Base-by-base conservation (phyloP, 2,797 vertebrate species). In the Labeo calbasu region DNA sequence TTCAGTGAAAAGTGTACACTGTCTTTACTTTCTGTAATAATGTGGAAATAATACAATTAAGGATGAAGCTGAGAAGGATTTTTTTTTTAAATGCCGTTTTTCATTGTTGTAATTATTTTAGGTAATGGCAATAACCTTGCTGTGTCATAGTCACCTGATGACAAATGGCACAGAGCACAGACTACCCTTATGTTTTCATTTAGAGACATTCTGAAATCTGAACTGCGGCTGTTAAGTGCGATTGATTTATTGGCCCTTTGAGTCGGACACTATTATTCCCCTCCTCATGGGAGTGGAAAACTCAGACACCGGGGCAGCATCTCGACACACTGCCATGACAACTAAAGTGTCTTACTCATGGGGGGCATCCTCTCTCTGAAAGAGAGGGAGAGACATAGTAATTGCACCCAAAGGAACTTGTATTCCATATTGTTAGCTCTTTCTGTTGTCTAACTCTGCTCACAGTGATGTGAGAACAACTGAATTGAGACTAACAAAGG, bases 221-320 rank as follows among this genome's bases (percentile, higher is more conserved):
- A 96, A 95, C 88, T 66, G 89, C 79, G 88, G 91, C 92, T 95
- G 94, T 95, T 96, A 93, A 79, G 92, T 96, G 89, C 91, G 94
- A 98, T 97, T 97, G 96, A 99, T 98, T 97, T 97, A 97, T 97
- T 95, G 96, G 93, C 94, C 96, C 93, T 95, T 93, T 90, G 89
- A 94, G 94, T 88, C 92, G 95, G 95, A 93, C 93, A 92, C 93
- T 95, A 96, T 97, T 96, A 96, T 97, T 95, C 95, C 93, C 91
- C 87, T 91, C 92, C 96, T 96, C 96, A 83, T 92, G 96, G 95
- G 96, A 97, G 92, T 84, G 82, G 85, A 91, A 92, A 91, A 92
- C 92, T 93, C 95, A 94, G 93, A 92, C 95, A 93, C 94, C 92
- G 94, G 93, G 92, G 93, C 94, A 90, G 89, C 94, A 95, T 96